These are phyloP conservation scores for Dromaius novaehollandiae DNA, from an alignment of 2,113 vertebrate genomes.

Conservation along the genomic window DNA sequence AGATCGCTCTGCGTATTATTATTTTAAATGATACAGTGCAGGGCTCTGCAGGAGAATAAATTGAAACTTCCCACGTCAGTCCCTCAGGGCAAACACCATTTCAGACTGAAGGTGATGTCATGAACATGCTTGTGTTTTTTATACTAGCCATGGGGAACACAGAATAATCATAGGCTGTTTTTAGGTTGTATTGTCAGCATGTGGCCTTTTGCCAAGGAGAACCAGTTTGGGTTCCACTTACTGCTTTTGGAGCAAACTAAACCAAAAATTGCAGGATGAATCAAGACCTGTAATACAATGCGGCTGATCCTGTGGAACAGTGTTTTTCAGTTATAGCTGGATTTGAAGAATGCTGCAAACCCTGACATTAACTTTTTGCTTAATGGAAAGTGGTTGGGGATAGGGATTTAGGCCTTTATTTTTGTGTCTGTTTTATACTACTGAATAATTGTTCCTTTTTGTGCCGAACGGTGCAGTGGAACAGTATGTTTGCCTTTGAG, in stretches of 20 bases:
- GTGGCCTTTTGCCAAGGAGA: not conserved
- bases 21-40: not conserved
- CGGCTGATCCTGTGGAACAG: not conserved
- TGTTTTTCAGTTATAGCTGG: slow-evolving; percentile 32
- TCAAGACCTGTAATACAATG: not conserved
- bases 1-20: slow-evolving; percentile 1
- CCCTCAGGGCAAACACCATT: not conserved
- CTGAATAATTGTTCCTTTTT: not conserved
- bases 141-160: not conserved
- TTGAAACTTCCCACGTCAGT: slow-evolving; percentile 6
- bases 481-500: not conserved
- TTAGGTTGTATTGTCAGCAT: not conserved
- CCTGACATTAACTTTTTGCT: slow-evolving; percentile 23
- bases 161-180: not conserved
- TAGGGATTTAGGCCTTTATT: not conserved
- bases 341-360: slow-evolving; percentile 11
- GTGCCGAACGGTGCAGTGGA: slow-evolving; percentile 22
- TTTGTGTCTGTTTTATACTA: not conserved
- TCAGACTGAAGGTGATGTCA: slow-evolving; percentile 21
- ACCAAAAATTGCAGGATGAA: not conserved
- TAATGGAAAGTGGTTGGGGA: not conserved
- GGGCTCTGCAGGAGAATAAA: slow-evolving; percentile 19
- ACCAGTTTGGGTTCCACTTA: slow-evolving; percentile 13
- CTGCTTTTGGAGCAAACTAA: not conserved
- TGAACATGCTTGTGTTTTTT: not conserved